A percentile compares a stretch with the other conserved stretches of the same genome.
Conservation (phyloP, 2,113 vertebrate genomes). For the Sander lucioperca region DNA sequence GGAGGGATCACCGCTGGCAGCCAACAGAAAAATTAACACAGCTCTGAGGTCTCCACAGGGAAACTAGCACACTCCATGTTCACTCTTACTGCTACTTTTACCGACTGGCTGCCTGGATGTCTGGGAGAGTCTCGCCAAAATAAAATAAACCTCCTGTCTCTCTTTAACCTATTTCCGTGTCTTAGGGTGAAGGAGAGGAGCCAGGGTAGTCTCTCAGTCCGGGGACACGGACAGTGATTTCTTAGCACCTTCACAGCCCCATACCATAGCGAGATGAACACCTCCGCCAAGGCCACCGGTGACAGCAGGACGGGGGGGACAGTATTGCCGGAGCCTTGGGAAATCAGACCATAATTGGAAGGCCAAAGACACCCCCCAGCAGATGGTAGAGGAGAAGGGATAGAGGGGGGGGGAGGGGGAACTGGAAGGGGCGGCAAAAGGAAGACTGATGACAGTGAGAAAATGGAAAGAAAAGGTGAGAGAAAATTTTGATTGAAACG, state of each 20-base stretch:
- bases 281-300: slow-evolving; percentile 54
- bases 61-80: slow-evolving; percentile 9
- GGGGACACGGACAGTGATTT: slow-evolving; percentile 49
- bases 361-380: slow-evolving; percentile 29
- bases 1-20: slow-evolving; percentile 1
- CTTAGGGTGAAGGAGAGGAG: slow-evolving; percentile 29
- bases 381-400: slow-evolving; percentile 22
- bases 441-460: slow-evolving; percentile 5
- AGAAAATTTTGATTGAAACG: slow-evolving; percentile 3
- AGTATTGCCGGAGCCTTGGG: slow-evolving; percentile 61
- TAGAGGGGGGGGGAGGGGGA: too few relatives aligned
- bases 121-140: slow-evolving; percentile 1
- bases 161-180: not conserved
- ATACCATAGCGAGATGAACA: slow-evolving; percentile 50
- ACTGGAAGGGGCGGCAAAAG: not conserved
- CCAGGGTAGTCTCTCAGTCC: slow-evolving; percentile 13
- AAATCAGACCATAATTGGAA: slow-evolving; percentile 71
- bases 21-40: not conserved
- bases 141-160: slow-evolving; percentile 6
- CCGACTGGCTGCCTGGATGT: not conserved
- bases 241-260: slow-evolving; percentile 2
- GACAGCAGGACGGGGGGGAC: slow-evolving; percentile 10
- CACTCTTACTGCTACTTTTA: slow-evolving; percentile 7
- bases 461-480: not conserved
- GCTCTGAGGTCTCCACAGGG: slow-evolving; percentile 4